Evolutionary conservation across 1,140 invertebrate genomes (phyloP), one percentile per base, ranked within the genome.

Genomic region (Babylonia areolata): DNA sequence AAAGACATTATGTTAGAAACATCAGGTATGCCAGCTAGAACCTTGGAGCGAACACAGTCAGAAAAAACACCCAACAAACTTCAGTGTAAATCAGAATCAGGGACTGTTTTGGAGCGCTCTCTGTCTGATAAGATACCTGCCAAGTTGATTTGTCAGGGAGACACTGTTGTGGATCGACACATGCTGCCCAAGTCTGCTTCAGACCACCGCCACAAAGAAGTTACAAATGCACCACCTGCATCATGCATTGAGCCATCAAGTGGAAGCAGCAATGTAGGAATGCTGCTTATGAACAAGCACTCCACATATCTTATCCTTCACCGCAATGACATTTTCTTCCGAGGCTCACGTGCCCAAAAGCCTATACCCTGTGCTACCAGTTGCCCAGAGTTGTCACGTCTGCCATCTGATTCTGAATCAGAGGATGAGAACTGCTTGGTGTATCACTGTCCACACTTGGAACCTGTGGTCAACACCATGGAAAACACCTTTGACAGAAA

Each of bases 271-370:
- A 35, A 51, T 9, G 23, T 39, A 35, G 64, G 69, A 42, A 46
- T 77, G 69, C 42, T 80, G 35, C 39, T 73, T 73, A 77, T 87
- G 51, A 82, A 81, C 78, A 85, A 84, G 64, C 37, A 85, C 77
- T 54, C 54, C 64, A 78, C 88, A 23, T 90, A 91, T 79, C 82
- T 92, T 23, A 91, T 91, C 37, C 54, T 93, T 81, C 91, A 90
- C 58, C 89, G 91, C 54, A 93, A 91, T 81, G 93, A 93, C 87
- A 91, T 93, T 20, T 93, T 93, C 85, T 93, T 93, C 71, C 87
- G 93, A 90, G 92, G 64, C 91, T 90, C 85, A 69, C 90, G n/a
- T 85, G 88, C 31, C 86, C 87, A 81, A 39, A 58, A 75, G 15
- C 31, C 85, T 81, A 71, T 88, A 23, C 82, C 77, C 17, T 86